Evolutionary conservation across 30 jellyfish, hydroid and myxozoan genomes (phyloP), one percentile per base, ranked within the genome.

Genomic region (Sanderia malayensis): DNA sequence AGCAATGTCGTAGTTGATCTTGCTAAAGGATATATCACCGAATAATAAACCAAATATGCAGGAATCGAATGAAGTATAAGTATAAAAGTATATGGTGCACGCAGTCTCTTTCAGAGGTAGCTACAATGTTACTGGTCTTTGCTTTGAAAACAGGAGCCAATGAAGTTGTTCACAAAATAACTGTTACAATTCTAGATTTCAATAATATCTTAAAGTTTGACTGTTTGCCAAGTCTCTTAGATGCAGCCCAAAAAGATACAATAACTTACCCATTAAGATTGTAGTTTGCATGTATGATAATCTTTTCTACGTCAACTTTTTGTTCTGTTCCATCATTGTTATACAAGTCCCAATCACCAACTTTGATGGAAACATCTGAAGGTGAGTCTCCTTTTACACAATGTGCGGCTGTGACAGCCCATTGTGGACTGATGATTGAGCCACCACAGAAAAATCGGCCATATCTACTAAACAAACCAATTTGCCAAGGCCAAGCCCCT

Each of bases 401-500:
- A 31, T 63, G 49, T 25, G 49, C 61, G 17, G 76, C 55, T 63
- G 49, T 63, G 58, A 63, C 55, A 10, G 29, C 55, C 55, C 55
- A 29, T 63, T 23, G 58, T 1, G 31, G 30, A 11, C 17, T 22
- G 59, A 41, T 45, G 76, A 45, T 58, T 61, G 76, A 45, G 25
- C 76, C 49, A 27, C 55, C 30, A 21, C 79, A 46, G 13, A 19
- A 13, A 19, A 23, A 31, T 30, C 31, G 55, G 15, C n/a, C 79
- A 47, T 58, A 25, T 55, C 25, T 28, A 28, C 71, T 63, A 64
- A 28, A 70, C 21, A 77, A 27, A 1, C 81, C 81, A 1, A 64
- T 69, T 49, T 77, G 89, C 89, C 89, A 77, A 7, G 89, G 89
- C 89, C 89, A 77, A 0, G 89, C 89, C 9, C 89, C 89, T 20